These are phyloP conservation scores for Xenus cinereus DNA, from an alignment of 2,113 vertebrate species.

Conservation along the genomic window DNA sequence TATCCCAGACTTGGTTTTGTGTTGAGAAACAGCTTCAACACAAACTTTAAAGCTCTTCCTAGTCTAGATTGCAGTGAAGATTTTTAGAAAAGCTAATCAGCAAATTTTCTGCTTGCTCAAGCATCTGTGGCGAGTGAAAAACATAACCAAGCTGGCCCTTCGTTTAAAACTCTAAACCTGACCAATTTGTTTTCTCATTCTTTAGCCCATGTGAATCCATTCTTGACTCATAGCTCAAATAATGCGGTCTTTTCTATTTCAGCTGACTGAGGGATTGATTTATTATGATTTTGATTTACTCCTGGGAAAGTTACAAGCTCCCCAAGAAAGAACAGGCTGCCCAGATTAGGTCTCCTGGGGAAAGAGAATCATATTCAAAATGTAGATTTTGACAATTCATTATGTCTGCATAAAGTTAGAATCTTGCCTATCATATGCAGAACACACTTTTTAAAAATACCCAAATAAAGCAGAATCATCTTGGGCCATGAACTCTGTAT, in stretches of 20 bases:
- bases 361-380: neutral
- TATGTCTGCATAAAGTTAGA: neutral
- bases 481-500: neutral
- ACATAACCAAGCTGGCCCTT: slow-evolving; percentile 9
- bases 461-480: neutral
- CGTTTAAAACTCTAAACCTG: slow-evolving; percentile 14
- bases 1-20: slow-evolving; percentile 25
- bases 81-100: slow-evolving; percentile 32
- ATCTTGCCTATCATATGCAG: neutral
- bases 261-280: neutral
- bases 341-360: neutral
- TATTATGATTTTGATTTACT: neutral
- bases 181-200: neutral
- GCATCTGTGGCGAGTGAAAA: slow-evolving; percentile 19
- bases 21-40: slow-evolving; percentile 31
- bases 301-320: neutral
- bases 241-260: neutral
- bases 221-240: neutral
- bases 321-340: neutral
- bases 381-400: neutral
- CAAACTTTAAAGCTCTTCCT: neutral
- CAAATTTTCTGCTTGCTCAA: slow-evolving; percentile 46
- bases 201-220: neutral
- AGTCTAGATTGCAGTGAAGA: neutral
- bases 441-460: neutral